Evolutionary conservation across 1,140 invertebrate species (phyloP), one percentile per base, ranked within the genome.

Genomic region (Colletes gigas): DNA sequence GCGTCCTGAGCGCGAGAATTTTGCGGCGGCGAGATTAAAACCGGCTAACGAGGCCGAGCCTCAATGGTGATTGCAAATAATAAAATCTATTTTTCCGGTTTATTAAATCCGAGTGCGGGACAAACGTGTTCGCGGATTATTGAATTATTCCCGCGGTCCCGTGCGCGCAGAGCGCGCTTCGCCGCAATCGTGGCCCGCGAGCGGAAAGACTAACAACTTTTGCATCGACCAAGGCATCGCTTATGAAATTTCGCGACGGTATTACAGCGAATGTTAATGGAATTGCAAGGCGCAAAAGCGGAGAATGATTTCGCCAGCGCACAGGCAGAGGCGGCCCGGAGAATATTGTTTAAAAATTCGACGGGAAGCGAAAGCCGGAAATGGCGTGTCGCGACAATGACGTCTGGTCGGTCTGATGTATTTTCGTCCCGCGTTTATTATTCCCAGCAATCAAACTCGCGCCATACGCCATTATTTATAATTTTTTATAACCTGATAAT

Each of bases 111-210:
- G 70, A 77, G 77, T 54, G 82, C 63, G 80, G 83, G 82, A 89
- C 89, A 90, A 90, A 90, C 89, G 88, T 90, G 87, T 83, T 81
- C 81, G 75, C 82, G 83, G 88, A 85, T 87, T 90, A 90, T 90
- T 86, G 74, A 88, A 89, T 90, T 90, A 89, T 88, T 85, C 82
- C 79, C 88, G 77, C 78, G 67, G 66, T 50, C 55, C 52, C 71
- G 21, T 44, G 76, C 50, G 47, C 59, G 74, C n/a, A 67, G 59
- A 65, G 76, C 65, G 55, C 74, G 44, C 19, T 12, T 30, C 50
- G 66, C 68, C 50, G 72, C 83, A 77, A 82, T 69, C 44, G 50
- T 52, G 57, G 60, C 4, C 44, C 47, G 72, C 65, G 50, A 7
- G 30, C 57, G 52, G 68, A 44, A 72, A 65, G 81, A 76, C 77